Conservation (phyloP, 2,797 vertebrate genomes). For the Pteronotus mesoamericanus region DNA sequence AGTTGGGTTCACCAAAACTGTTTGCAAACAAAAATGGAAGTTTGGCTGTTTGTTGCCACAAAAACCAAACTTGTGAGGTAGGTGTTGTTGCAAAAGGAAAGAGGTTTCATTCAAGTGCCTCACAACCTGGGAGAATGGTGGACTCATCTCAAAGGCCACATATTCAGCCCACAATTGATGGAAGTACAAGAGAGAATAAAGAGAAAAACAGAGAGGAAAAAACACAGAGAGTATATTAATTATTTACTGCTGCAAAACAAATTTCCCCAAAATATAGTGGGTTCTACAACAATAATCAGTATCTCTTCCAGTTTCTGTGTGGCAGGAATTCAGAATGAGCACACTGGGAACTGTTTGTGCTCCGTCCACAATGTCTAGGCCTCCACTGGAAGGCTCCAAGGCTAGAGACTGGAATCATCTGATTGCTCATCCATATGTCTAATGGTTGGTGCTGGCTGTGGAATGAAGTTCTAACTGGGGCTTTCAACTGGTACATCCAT, state of each 20-base stretch:
- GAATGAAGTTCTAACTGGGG: background rate
- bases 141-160: background rate
- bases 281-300: background rate
- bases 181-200: background rate
- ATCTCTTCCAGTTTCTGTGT: background rate
- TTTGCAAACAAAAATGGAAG: too few species aligned
- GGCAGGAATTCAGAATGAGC: background rate
- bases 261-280: background rate
- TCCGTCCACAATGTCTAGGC: background rate
- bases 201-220: too few species aligned
- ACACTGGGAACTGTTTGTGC: background rate
- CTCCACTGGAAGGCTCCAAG: background rate
- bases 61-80: too few species aligned
- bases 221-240: background rate
- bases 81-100: too few species aligned
- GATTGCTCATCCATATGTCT: background rate
- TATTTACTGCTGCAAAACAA: background rate
- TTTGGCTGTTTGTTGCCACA: too few species aligned
- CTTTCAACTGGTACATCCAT: background rate
- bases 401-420: background rate
- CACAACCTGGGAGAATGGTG: too few species aligned
- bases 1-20: too few species aligned
- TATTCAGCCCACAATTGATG: background rate
- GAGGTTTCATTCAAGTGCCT: too few species aligned
- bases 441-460: background rate